Percentiles rank a stretch among this genome's conserved stretches.
These are phyloP conservation scores for Cenopis cana DNA, from an alignment of 2,888 invertebrate species.

Conservation along the genomic window DNA sequence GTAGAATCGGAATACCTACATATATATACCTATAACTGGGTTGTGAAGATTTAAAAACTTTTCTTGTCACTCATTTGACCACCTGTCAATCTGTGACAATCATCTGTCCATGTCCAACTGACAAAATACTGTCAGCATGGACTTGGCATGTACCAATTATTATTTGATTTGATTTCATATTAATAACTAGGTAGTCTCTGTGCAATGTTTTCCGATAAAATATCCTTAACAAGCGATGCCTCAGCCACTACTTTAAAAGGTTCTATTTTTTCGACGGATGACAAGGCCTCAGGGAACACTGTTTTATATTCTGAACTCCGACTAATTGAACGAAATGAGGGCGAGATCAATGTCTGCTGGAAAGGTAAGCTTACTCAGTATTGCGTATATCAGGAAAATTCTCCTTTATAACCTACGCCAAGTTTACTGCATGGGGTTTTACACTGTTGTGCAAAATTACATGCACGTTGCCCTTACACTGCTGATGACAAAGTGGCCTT, in stretches of 20 bases:
- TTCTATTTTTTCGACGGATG: not conserved
- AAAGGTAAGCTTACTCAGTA: constrained; percentile 61
- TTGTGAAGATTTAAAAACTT: too few species aligned
- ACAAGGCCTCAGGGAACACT: constrained; percentile 55
- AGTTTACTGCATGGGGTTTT: not conserved
- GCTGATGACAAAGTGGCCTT: too few species aligned
- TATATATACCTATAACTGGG: too few species aligned
- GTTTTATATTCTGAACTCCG: constrained; percentile 66
- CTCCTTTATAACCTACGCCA: not conserved
- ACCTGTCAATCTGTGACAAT: too few species aligned
- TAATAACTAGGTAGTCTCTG: not conserved
- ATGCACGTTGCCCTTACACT: not conserved
- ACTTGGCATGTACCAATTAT: not conserved
- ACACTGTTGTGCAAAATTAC: constrained; percentile 2
- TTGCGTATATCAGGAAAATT: constrained; percentile 11
- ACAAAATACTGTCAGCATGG: not conserved
- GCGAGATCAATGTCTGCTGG: constrained; percentile 70
- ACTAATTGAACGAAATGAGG: constrained; percentile 69
- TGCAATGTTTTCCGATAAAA: not conserved
- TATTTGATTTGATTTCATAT: not conserved
- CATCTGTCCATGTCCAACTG: not conserved
- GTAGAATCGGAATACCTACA: too few species aligned
- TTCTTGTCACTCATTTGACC: too few species aligned
- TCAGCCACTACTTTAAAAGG: not conserved
- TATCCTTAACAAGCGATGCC: not conserved